phyloP scores from a whole-genome alignment of 2,113 vertebrate genomes.

The Lagenorhynchus albirostris region DNA sequence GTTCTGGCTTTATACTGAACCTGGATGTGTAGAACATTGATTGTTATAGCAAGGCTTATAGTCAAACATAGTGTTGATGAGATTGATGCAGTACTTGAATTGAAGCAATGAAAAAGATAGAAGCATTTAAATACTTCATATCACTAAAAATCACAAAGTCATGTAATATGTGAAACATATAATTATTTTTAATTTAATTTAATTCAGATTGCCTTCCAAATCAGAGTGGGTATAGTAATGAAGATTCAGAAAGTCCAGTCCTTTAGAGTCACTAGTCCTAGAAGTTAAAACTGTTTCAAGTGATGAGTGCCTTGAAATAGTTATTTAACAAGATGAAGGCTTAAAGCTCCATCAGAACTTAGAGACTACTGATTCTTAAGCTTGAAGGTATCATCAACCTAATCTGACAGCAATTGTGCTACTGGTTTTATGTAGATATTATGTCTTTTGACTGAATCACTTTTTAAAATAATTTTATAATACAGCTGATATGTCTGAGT shows the following conservation, averaged over 20 bases:
- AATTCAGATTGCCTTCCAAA: background rate
- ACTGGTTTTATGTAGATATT: background rate
- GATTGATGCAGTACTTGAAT: background rate
- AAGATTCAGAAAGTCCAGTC: background rate
- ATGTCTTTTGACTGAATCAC: background rate
- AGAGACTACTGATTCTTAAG: background rate
- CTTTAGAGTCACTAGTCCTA: background rate
- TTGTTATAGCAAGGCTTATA: background rate
- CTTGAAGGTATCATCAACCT: background rate
- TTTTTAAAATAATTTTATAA: background rate
- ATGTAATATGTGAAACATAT: background rate
- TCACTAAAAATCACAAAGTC: background rate
- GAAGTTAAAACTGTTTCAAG: background rate
- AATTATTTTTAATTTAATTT: background rate
- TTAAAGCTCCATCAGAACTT: background rate
- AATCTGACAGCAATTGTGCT: background rate
- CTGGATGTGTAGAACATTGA: background rate
- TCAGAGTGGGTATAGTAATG: background rate
- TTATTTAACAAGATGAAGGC: background rate
- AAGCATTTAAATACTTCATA: background rate
- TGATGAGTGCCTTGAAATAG: background rate
- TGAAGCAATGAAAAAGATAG: background rate
- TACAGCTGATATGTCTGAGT: background rate
- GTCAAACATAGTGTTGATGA: background rate
- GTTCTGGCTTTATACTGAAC: background rate